These are phyloP conservation scores for Percopsis omiscomaycus DNA, from an alignment of 2,797 vertebrate species.

Conservation along the genomic window DNA sequence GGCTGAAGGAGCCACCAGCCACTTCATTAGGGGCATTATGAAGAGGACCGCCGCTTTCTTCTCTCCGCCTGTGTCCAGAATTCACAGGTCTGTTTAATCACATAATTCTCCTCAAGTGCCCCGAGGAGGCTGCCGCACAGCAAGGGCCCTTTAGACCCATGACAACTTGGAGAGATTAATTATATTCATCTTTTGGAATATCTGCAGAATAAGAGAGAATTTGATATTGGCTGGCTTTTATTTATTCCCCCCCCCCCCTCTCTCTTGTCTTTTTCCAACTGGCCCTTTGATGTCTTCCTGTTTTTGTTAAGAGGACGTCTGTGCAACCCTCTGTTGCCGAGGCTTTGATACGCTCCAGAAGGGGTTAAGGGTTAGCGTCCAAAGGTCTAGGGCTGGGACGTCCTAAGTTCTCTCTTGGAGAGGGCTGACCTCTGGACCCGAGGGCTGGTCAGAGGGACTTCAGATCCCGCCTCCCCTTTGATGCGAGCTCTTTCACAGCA, in stretches of 20 bases:
- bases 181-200: slow-evolving; percentile 87
- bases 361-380: slow-evolving; percentile 81
- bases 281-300: slow-evolving; percentile 77
- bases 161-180: slow-evolving; percentile 95
- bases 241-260: slow-evolving; percentile 37
- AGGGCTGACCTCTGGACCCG: slow-evolving; percentile 78
- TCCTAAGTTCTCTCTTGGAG: slow-evolving; percentile 78
- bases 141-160: slow-evolving; percentile 87
- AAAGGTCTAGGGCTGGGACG: slow-evolving; percentile 74
- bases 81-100: slow-evolving; percentile 97
- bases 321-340: slow-evolving; percentile 71
- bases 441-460: slow-evolving; percentile 72
- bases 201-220: slow-evolving; percentile 78
- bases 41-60: slow-evolving; percentile 89
- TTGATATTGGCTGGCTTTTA: slow-evolving; percentile 75
- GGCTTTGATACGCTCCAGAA: slow-evolving; percentile 77
- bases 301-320: slow-evolving; percentile 78
- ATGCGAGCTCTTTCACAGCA: slow-evolving; percentile 78
- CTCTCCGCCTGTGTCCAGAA: slow-evolving; percentile 88
- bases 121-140: slow-evolving; percentile 87
- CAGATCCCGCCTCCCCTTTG: slow-evolving; percentile 75
- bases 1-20: slow-evolving; percentile 93
- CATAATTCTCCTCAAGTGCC: slow-evolving; percentile 94
- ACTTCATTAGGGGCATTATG: slow-evolving; percentile 98
- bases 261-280: slow-evolving; percentile 73